phyloP scores from a whole-genome alignment of 2,797 vertebrate species.

The Phalanger gymnotis region DNA sequence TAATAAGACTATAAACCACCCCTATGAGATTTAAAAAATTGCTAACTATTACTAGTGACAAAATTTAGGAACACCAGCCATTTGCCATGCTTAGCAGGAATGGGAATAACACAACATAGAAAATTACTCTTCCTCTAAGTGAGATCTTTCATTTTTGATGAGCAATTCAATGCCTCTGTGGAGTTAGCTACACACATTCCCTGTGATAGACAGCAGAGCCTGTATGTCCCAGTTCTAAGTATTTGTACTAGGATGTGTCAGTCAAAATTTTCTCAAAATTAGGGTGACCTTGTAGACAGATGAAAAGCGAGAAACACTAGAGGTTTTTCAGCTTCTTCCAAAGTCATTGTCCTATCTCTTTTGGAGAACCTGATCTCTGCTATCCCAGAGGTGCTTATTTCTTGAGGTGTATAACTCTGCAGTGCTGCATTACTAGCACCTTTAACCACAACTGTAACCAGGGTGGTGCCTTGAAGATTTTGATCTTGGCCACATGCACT shows the following conservation, averaged over 20 bases:
- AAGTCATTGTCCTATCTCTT: neutral
- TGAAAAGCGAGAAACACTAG: neutral
- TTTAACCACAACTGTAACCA: too few species aligned
- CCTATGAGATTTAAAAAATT: slow-evolving; percentile 23
- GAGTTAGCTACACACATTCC: neutral
- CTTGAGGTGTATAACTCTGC: neutral
- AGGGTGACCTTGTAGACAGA: slow-evolving; percentile 1
- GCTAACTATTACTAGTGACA: slow-evolving; percentile 33
- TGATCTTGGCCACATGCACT: too few species aligned
- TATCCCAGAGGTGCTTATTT: neutral
- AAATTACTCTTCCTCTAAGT: slow-evolving; percentile 51
- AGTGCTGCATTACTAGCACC: neutral
- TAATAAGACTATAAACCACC: slow-evolving; percentile 25
- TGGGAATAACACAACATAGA: neutral
- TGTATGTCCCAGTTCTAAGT: neutral
- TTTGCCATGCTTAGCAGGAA: slow-evolving; percentile 15
- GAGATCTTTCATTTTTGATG: slow-evolving; percentile 42
- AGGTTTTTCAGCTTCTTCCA: neutral
- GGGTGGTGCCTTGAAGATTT: too few species aligned
- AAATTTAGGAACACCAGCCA: slow-evolving; percentile 37
- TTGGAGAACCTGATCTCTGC: neutral
- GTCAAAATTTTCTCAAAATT: slow-evolving; percentile 43
- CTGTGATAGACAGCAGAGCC: slow-evolving; percentile 2
- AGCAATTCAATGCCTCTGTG: slow-evolving; percentile 24
- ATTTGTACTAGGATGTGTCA: slow-evolving; percentile 44